Percentiles rank a stretch among this genome's conserved stretches.
Conservation (phyloP, 2,113 vertebrate species). For the Fulica atra region DNA sequence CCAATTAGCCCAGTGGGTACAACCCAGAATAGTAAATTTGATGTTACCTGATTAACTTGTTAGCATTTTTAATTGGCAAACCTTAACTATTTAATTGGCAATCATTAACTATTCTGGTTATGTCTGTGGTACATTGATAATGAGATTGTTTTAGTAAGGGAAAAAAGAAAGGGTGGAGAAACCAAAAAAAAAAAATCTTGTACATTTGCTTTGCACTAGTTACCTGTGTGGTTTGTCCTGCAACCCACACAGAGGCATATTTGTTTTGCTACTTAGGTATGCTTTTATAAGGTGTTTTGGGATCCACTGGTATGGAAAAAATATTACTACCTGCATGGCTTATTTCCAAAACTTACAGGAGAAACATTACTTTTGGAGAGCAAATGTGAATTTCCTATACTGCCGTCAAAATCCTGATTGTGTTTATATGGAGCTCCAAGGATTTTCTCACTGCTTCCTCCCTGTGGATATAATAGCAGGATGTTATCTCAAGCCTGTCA, state of each 20-base stretch:
- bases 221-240: not conserved
- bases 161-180: not conserved
- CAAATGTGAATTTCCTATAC: not conserved
- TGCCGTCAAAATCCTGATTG: not conserved
- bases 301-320: not conserved
- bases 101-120: not conserved
- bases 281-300: constrained; percentile 40
- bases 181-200: not conserved
- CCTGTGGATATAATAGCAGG: not conserved
- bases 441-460: not conserved
- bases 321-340: not conserved
- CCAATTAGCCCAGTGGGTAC: not conserved
- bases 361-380: not conserved
- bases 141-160: not conserved
- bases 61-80: not conserved
- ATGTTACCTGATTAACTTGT: not conserved
- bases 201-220: not conserved
- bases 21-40: not conserved
- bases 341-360: not conserved
- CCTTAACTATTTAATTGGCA: not conserved
- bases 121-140: not conserved
- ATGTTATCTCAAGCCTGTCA: not conserved
- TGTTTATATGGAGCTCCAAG: not conserved
- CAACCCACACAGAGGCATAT: not conserved
- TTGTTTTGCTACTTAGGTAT: not conserved